Evolutionary conservation across 2,113 vertebrate genomes (phyloP).

Genomic region (Caloenas nicobarica): DNA sequence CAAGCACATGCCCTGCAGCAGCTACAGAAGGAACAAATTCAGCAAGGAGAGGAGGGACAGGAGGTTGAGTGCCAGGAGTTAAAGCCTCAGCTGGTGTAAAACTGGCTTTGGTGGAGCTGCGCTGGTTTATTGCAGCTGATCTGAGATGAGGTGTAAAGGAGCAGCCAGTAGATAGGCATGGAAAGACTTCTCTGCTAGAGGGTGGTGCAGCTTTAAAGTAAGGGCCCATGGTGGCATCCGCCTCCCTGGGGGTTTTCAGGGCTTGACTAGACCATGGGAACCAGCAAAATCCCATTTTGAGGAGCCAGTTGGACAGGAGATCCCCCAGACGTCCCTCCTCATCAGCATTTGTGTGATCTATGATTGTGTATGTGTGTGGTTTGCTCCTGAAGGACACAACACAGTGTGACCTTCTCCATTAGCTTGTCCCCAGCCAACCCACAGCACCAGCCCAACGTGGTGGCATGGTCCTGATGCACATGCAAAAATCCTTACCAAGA

Average conservation of each 20-base stretch:
- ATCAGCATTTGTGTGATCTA: neutral
- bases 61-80: neutral
- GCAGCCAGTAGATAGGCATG: neutral
- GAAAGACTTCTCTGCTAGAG: neutral
- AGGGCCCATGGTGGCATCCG: neutral
- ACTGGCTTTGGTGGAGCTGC: neutral
- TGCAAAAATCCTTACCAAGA: neutral
- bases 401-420: neutral
- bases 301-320: neutral
- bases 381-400: neutral
- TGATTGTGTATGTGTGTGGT: too few species aligned
- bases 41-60: accelerated
- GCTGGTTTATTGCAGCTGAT: neutral
- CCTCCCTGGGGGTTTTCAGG: neutral
- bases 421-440: neutral
- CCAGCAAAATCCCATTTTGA: neutral
- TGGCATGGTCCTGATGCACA: neutral
- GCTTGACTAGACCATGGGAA: neutral
- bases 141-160: neutral
- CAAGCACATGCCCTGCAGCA: neutral
- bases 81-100: neutral
- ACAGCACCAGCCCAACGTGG: accelerated
- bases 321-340: neutral
- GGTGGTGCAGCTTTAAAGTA: neutral
- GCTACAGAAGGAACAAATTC: neutral